Conservation (phyloP, 2,888 invertebrate species). For the Agelastica alni region DNA sequence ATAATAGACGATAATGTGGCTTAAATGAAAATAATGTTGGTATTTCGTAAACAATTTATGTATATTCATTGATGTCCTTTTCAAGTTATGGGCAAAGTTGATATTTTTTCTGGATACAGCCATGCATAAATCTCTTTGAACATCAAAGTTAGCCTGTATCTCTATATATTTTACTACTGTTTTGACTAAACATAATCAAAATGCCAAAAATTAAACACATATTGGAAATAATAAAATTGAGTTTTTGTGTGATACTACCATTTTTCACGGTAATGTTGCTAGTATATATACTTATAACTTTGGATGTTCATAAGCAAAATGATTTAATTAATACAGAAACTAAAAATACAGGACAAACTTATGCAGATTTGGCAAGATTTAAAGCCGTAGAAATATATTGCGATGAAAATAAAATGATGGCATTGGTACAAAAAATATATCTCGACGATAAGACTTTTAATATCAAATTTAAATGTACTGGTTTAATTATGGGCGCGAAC, state of each 20-base stretch:
- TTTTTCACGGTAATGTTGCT: neutral
- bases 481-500: neutral
- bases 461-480: neutral
- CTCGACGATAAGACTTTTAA: neutral
- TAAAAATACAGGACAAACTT: neutral
- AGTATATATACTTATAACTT: neutral
- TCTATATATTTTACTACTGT: no score
- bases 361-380: neutral
- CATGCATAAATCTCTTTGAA: no score
- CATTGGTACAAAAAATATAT: constrained; percentile 1
- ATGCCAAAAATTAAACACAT: neutral
- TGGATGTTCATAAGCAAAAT: no score
- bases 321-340: no score
- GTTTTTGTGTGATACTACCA: neutral
- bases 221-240: neutral
- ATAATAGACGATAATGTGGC: no score
- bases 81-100: no score
- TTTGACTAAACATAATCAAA: no score
- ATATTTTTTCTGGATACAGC: no score
- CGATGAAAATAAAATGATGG: neutral
- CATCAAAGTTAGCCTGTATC: no score
- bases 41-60: no score
- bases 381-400: neutral
- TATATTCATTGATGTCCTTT: no score
- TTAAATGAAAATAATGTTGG: no score